Base-by-base conservation (phyloP, 2,888 invertebrate species). In the Chrysomela aeneicollis region DNA sequence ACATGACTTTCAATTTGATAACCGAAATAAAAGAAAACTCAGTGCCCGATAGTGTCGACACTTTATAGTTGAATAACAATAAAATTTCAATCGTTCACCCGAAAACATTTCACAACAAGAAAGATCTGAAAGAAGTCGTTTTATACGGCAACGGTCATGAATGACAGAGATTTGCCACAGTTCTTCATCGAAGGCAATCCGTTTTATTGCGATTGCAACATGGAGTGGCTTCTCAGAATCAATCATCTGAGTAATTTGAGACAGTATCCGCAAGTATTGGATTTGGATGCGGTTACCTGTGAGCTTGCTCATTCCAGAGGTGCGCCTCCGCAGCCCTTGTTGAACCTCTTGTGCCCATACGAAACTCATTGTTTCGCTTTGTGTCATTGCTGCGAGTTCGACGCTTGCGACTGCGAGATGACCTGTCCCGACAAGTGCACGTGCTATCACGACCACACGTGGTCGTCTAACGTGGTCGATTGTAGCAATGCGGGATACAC, bases 381-480 rank as follows among this genome's bases (percentile, higher is more conserved):
- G 69, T 94, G 95, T 82, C 92, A 93, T 83, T 95, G 94, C 84
- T 95, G 94, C 84, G 93, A 93, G 81, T 94, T 92, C 85, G 93
- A 93, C 82, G 92, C 92, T 69, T 95, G 94, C 84, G 94, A 95
- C 84, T 94, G 94, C 83, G 92, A 93, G 86, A 94, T 93, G 91
- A 92, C 92, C 75, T 95, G 94, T 82, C 94, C 94, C 71, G 88
- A 89, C 81, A 91, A 90, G 81, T 95, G 94, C 83, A 89, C 90
- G 72, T 95, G 94, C 82, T 94, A 90, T 86, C 92, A 93, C 85
- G 94, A 94, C 85, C 90, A 91, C 82, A 89, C 90, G 75, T 94
- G 93, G 92, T 88, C 89, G 75, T 90, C 91, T 79, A 93, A 93
- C 85, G 91, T 93, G 62, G 92, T 93, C 72, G 92, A 92, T 85